phyloP scores from a whole-genome alignment of 2,888 invertebrate genomes.

The Stomorhina lunata region DNA sequence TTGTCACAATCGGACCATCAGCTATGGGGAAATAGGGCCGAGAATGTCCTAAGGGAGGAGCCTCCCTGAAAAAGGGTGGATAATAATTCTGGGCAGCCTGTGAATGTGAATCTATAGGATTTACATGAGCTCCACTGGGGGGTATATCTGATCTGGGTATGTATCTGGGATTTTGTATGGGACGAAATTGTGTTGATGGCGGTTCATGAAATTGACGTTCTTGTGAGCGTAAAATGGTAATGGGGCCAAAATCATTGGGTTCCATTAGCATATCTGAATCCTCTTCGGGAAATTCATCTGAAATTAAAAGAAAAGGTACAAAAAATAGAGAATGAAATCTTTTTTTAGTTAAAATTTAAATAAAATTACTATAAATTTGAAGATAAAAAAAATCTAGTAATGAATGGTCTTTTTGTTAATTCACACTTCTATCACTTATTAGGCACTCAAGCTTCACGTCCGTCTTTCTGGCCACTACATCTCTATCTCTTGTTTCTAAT shows the following conservation, averaged over 20 bases:
- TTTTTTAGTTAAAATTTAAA: not conserved
- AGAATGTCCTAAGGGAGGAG: constrained; percentile 83
- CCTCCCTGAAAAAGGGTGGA: constrained; percentile 86
- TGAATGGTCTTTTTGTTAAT: constrained; percentile 22
- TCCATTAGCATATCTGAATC: constrained; percentile 80
- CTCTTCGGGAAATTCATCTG: constrained; percentile 76
- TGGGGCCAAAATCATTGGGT: constrained; percentile 78
- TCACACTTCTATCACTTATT: not conserved
- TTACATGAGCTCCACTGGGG: not conserved
- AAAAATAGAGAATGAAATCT: not conserved
- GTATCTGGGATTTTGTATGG: constrained; percentile 68
- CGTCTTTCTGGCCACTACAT: not conserved
- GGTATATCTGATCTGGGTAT: constrained; percentile 69
- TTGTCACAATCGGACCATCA: constrained; percentile 82
- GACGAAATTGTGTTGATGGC: constrained; percentile 71
- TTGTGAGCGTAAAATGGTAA: constrained; percentile 77
- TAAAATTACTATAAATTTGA: not conserved
- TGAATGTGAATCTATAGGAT: constrained; percentile 72
- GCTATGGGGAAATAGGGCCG: constrained; percentile 83
- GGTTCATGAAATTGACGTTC: constrained; percentile 76
- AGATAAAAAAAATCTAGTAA: no score
- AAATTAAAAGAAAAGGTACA: constrained; percentile 16
- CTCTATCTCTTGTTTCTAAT: not conserved
- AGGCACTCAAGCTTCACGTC: not conserved
- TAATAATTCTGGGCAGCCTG: constrained; percentile 87